phyloP scores from a whole-genome alignment of 2,113 vertebrate species.

The Cacatua alba region DNA sequence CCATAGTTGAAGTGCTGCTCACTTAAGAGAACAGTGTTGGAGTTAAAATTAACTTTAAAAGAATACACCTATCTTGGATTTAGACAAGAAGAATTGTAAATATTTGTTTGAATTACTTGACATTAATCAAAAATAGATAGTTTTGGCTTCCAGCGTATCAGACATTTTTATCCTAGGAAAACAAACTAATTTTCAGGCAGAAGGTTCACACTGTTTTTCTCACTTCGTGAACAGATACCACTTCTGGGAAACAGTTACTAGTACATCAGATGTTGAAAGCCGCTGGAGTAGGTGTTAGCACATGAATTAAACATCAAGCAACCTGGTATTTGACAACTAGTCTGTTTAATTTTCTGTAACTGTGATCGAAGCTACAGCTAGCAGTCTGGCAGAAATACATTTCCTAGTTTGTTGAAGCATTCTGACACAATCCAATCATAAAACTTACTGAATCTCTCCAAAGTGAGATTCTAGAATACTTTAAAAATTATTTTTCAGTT shows the following conservation, averaged over 20 bases:
- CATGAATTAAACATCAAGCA: slow-evolving; percentile 20
- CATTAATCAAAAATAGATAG: background rate
- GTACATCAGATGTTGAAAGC: background rate
- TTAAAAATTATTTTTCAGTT: background rate
- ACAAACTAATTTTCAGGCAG: background rate
- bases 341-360: slow-evolving; percentile 28
- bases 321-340: background rate
- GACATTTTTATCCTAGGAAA: background rate
- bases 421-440: background rate
- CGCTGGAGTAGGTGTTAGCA: background rate
- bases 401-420: background rate
- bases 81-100: background rate
- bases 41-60: background rate
- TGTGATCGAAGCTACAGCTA: background rate
- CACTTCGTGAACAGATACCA: background rate
- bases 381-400: background rate
- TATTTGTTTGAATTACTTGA: background rate
- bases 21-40: background rate
- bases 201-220: background rate
- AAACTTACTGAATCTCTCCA: background rate
- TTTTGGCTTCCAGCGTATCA: background rate
- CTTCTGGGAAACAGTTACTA: background rate
- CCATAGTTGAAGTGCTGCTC: background rate
- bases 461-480: background rate
- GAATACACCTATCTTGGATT: background rate